These are phyloP conservation scores for Canis aureus DNA, from an alignment of 2,113 vertebrate genomes.

Conservation along the genomic window DNA sequence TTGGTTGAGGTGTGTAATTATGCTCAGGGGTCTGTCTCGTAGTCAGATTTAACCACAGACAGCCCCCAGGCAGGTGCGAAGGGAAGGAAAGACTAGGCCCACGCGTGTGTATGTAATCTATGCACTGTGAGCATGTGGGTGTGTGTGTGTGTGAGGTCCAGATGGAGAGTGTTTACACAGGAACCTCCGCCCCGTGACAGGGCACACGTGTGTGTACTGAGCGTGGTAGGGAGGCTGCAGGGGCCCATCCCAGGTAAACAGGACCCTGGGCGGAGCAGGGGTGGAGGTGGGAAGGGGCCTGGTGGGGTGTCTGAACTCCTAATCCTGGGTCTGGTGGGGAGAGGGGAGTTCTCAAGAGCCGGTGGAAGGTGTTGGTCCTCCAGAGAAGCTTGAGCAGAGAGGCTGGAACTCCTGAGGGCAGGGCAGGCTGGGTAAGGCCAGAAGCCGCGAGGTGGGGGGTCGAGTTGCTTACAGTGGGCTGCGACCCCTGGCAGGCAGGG, in stretches of 20 bases:
- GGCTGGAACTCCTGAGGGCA: neutral
- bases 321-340: neutral
- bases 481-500: neutral
- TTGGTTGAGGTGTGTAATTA: rapidly evolving
- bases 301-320: neutral
- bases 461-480: no score
- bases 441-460: neutral
- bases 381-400: neutral
- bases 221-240: rapidly evolving
- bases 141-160: neutral
- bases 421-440: neutral
- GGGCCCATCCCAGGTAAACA: neutral
- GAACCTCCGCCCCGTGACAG: neutral
- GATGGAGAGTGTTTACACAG: neutral
- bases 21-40: rapidly evolving
- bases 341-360: neutral
- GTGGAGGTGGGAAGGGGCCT: neutral
- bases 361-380: neutral
- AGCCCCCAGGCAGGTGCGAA: neutral
- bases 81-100: neutral
- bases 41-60: neutral
- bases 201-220: neutral
- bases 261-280: no score
- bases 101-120: neutral
- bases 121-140: rapidly evolving